phyloP scores from a whole-genome alignment of 2,113 vertebrate species.

The Phalacrocorax aristotelis region DNA sequence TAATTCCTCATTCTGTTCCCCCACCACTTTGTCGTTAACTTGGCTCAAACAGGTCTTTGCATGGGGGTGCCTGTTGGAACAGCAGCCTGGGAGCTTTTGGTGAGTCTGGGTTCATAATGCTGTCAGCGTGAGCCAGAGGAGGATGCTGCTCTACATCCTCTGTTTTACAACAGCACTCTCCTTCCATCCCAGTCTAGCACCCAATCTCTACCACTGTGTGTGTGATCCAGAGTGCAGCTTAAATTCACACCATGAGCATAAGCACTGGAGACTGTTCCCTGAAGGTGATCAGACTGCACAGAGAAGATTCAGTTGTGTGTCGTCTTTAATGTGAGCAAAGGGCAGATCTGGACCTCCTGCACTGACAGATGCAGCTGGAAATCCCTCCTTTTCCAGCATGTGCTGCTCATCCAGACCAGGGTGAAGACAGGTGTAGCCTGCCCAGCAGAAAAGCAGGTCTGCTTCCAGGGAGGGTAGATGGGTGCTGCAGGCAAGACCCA shows the following conservation, averaged over 20 bases:
- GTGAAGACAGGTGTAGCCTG: not conserved
- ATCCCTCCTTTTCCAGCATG: not conserved
- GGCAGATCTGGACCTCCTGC: not conserved
- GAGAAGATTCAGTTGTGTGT: not conserved
- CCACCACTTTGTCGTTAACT: no score
- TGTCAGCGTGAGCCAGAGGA: accelerated
- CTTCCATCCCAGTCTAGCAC: not conserved
- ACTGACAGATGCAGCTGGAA: not conserved
- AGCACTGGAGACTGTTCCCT: not conserved
- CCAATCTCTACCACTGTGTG: accelerated
- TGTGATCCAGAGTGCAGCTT: accelerated
- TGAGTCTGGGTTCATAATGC: not conserved
- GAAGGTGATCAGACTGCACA: not conserved
- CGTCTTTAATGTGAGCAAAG: not conserved
- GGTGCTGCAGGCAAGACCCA: not conserved
- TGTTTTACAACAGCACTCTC: not conserved
- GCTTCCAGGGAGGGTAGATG: not conserved
- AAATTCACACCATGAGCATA: not conserved
- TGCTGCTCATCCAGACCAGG: not conserved
- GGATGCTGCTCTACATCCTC: not conserved
- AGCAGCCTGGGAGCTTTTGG: not conserved
- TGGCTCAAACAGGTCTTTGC: not conserved
- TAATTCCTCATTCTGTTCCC: not conserved
- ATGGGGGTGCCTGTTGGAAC: not conserved
- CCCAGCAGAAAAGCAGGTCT: not conserved